phyloP scores from a whole-genome alignment of 2,113 vertebrate species.

The Todiramphus chloris region DNA sequence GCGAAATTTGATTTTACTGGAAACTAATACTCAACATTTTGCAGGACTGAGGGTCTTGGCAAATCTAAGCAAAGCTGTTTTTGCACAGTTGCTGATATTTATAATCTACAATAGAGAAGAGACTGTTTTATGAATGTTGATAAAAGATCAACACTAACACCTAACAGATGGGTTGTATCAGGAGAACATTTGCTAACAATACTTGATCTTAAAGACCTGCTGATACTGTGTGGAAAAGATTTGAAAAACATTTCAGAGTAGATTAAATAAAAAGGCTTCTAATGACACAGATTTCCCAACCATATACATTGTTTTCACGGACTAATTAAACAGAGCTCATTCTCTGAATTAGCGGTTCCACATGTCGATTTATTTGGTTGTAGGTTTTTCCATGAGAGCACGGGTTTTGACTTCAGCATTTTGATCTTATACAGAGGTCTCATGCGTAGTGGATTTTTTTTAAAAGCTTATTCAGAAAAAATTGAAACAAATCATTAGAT shows the following conservation, averaged over 20 bases:
- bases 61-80: conserved; percentile 32
- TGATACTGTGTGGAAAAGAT: conserved; percentile 16
- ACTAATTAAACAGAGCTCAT: background rate
- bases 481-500: conserved; percentile 23
- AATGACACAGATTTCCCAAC: background rate
- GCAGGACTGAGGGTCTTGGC: background rate
- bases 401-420: background rate
- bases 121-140: conserved; percentile 53
- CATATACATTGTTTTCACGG: background rate
- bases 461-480: background rate
- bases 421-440: background rate
- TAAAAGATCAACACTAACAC: conserved; percentile 56
- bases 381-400: background rate
- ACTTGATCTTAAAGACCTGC: conserved; percentile 30
- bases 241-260: background rate
- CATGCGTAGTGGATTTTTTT: background rate
- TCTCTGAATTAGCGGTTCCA: conserved; percentile 6
- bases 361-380: background rate
- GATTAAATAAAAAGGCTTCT: background rate
- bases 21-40: background rate
- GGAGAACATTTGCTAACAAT: conserved; percentile 46
- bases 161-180: conserved; percentile 55
- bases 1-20: background rate
- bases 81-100: conserved; percentile 11
- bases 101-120: background rate